These are phyloP conservation scores for Pempheris klunzingeri DNA, from an alignment of 2,797 vertebrate species.

Conservation along the genomic window DNA sequence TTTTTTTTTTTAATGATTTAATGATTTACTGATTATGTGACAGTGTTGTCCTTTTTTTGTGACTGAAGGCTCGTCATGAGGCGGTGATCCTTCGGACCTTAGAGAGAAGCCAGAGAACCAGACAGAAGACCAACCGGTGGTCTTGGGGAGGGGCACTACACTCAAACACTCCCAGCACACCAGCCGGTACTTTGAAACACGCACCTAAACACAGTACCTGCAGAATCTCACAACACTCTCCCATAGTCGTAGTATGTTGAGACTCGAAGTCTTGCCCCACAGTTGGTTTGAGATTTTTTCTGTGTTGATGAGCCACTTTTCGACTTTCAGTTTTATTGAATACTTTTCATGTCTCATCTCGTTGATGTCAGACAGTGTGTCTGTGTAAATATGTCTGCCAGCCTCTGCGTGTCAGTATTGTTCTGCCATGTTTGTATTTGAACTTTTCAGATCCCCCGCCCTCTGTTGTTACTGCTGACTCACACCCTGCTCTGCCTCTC, in stretches of 20 bases:
- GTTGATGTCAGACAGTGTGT: conserved; percentile 27
- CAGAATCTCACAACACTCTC: conserved; percentile 15
- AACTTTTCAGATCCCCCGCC: conserved; percentile 60
- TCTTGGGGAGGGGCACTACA: conserved; percentile 92
- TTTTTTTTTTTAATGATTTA: neutral
- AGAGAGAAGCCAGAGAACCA: conserved; percentile 92
- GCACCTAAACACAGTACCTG: conserved; percentile 25
- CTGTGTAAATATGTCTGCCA: conserved; percentile 60
- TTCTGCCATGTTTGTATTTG: conserved; percentile 66
- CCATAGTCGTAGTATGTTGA: neutral
- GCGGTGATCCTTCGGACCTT: conserved; percentile 93
- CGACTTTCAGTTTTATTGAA: conserved; percentile 5
- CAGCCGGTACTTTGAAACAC: conserved; percentile 67
- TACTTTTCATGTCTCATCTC: conserved; percentile 8
- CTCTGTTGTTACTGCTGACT: conserved; percentile 70
- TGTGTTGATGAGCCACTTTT: neutral
- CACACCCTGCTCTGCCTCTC: conserved; percentile 73
- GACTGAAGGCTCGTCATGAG: conserved; percentile 91
- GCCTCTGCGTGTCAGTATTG: conserved; percentile 66
- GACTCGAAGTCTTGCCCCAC: neutral
- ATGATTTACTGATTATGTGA: neutral
- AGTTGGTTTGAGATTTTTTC: neutral
- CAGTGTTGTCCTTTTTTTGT: conserved; percentile 16
- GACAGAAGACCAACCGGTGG: conserved; percentile 92
- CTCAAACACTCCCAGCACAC: conserved; percentile 67